Base-by-base conservation (phyloP, 2,797 vertebrate species). In the Lagothrix lagotricha region DNA sequence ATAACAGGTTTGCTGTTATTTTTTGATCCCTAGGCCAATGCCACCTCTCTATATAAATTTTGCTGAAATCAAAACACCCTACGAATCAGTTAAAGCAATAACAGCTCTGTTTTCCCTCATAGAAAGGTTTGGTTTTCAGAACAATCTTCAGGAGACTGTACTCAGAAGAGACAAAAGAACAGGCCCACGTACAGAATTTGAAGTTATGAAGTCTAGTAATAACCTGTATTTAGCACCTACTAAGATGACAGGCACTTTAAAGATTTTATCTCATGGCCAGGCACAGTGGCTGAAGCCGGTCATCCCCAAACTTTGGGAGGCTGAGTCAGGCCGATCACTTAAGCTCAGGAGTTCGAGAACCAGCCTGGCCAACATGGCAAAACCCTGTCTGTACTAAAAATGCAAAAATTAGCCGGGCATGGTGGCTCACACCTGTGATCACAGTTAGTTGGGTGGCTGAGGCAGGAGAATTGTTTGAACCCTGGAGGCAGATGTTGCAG, bases 21-120 rank as follows among this genome's bases (percentile, higher is more conserved):
- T 85, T 94, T 98, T 94, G 95, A 97, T 96, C 92, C 73, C 94
- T 93, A 36, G 95, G 97, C 97, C 93, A 9, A 94, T 96, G 94
- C 80, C 97, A 96, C 33, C 13, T 85, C 46, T 77, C 54, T 46
- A 39, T 46, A 39, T n/a, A 54, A 90, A 76, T 85, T 58, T 14
- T n/a, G 8, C 76, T 52, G 30, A 39, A 88, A 58, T 97, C 94
- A 97, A 98, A 97, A 61, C 13, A 94, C 83, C 70, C 79, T 97
- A 89, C 81, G 93, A 89, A 96, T 93, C 87, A 39, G 75, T 97
- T 28, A 4, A 87, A 96, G n/a, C 81, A 95, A 96, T 88, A 96
- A 97, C 20, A 97, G 83, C 76, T 48, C 9, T 89, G 75, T 96
- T 94, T 97, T 96, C 83, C 5, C 94, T 85, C 87, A 92, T 91